Evolutionary conservation across 2,797 vertebrate genomes (phyloP), one percentile per base, ranked within the genome.

Genomic region (Rhynchotus rufescens): DNA sequence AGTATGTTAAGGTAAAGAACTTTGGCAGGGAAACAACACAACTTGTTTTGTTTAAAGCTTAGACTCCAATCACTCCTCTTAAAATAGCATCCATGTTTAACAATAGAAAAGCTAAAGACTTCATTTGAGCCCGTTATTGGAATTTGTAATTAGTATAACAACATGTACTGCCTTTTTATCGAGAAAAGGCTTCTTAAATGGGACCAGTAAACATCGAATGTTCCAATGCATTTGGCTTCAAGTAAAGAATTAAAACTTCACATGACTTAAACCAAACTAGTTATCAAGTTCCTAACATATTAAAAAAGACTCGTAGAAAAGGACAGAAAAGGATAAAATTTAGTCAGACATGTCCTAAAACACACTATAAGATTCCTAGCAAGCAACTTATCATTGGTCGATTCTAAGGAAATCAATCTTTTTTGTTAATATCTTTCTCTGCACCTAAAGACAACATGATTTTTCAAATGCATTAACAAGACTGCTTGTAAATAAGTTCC

Each of bases 251-350:
- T 6, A 59, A 14, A 69, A 95, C 95, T 96, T 97, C 91, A 93
- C 91, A 95, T 97, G 75, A 95, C 97, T 91, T 73, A 96, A 93
- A 62, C 1, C 61, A 28, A 20, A 38, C 5, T 38, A 14, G 7
- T 64, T 74, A 68, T 10, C 28, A 56, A 49, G 16, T 28, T 44
- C 12, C 34, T 38, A 54, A 49, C 44, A 65, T 21, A 49, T 45
- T 40, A 40, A 49, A 23, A 38, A 59, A 4, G 65, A 44, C 6
- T 13, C 15, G 3, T 65, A 5, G 12, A 56, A 44, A 44, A 42
- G 5, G 42, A 15, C 42, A 42, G 38, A 42, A 17, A 78, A 74
- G 3, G 38, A 8, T 11, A 38, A 44, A 49, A 38, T 40, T 60
- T 60, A 25, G 5, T 10, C 73, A 78, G 56, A 38, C 16, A 28